phyloP scores from a whole-genome alignment of 2,113 vertebrate species.

The Arvicanthis niloticus region DNA sequence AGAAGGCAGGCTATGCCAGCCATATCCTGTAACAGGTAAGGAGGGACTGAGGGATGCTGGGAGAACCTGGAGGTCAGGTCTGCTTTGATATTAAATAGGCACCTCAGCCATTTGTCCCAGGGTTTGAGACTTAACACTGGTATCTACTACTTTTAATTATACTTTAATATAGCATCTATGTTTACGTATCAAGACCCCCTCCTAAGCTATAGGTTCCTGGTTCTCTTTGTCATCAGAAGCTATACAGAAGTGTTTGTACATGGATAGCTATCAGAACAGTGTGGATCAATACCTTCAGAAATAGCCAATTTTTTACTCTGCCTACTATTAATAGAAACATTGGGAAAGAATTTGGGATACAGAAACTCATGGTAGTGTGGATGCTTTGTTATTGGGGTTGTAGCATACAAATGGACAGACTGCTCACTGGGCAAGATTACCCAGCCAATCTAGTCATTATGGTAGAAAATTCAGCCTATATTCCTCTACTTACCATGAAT shows the following conservation, averaged over 20 bases:
- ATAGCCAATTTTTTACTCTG: constrained; percentile 2
- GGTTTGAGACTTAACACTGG: background rate
- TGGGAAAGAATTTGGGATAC: background rate
- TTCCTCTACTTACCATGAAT: background rate
- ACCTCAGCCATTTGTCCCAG: background rate
- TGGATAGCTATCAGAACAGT: background rate
- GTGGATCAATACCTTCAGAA: background rate
- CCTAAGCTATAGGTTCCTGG: background rate
- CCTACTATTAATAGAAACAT: background rate
- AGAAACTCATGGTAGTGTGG: background rate
- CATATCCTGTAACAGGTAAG: background rate
- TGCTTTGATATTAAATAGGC: background rate
- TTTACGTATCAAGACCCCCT: background rate
- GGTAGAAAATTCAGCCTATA: background rate
- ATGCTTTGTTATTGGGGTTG: background rate
- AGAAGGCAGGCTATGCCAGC: background rate
- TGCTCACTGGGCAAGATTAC: constrained; percentile 19
- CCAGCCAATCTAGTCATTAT: background rate
- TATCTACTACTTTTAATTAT: background rate
- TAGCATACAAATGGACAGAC: background rate
- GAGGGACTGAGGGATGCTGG: background rate
- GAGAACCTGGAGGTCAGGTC: background rate
- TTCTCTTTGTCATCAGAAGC: constrained; percentile 4
- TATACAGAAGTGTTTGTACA: background rate
- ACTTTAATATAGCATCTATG: background rate